These are phyloP conservation scores for Pammene aurita DNA, from an alignment of 2,888 invertebrate genomes.

Conservation along the genomic window DNA sequence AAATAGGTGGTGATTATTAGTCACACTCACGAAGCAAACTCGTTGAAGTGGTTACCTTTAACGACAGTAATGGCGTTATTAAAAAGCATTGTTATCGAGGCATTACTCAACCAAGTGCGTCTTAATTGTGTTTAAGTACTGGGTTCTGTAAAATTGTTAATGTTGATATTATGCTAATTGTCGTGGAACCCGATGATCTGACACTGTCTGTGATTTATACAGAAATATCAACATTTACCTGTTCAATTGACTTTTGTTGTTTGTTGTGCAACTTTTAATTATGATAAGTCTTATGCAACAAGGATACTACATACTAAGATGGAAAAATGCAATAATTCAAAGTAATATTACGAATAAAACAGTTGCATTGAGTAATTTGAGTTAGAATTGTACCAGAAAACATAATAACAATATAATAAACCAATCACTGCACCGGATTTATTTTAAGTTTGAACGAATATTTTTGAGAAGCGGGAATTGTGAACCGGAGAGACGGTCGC, in stretches of 20 bases:
- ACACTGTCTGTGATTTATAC: conserved; percentile 11
- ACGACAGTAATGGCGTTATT: conserved; percentile 42
- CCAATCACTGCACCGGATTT: conserved; percentile 46
- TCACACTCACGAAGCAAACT: conserved; percentile 36
- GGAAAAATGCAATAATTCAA: conserved; percentile 1
- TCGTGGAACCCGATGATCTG: conserved; percentile 7
- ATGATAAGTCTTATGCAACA: conserved; percentile 27
- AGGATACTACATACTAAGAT: background rate
- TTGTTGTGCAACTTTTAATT: conserved; percentile 44
- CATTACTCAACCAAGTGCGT: conserved; percentile 56
- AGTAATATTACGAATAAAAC: conserved; percentile 42
- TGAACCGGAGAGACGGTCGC: conserved; percentile 66
- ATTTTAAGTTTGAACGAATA: conserved; percentile 63
- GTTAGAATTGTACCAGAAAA: conserved; percentile 22
- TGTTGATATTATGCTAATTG: conserved; percentile 51
- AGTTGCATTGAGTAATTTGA: conserved; percentile 17
- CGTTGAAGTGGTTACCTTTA: conserved; percentile 22
- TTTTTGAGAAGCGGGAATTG: conserved; percentile 69
- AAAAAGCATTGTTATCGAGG: conserved; percentile 49
- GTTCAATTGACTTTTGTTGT: conserved; percentile 39
- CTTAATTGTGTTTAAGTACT: conserved; percentile 55
- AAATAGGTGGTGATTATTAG: conserved; percentile 33
- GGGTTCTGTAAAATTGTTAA: conserved; percentile 52
- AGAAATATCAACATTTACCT: conserved; percentile 22
- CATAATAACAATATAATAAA: conserved; percentile 40